Evolutionary conservation across 2,113 vertebrate genomes (phyloP), one percentile per base, ranked within the genome.

Genomic region (Ptilorrhoa leucosticta): DNA sequence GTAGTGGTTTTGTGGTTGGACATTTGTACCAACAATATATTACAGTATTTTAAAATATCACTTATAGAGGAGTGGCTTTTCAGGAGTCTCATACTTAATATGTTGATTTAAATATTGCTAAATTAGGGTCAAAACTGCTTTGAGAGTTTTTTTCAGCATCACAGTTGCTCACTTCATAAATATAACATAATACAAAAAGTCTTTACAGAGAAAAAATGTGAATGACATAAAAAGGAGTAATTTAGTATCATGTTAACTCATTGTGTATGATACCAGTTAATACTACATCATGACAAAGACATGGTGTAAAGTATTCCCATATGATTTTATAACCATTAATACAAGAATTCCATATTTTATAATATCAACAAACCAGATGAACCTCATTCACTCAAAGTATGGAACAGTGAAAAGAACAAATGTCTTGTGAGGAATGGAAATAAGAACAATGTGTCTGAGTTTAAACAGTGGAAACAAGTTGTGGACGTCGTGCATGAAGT

Each of bases 201-300:
- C 84, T 94, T 97, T 92, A 51, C 81, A 96, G 58, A 91, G 79
- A 77, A 95, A 93, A 96, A 95, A 97, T 54, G 33, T 42, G 90
- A 97, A 89, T 96, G 97, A 98, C 97, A 97, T 93, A 95, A 97
- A 97, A 97, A 97, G 47, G 40, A 72, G 97, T 98, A 98, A 98
- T 98, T 98, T 97, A 98, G 98, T 98, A 98, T 95, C 96, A 98
- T 98, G 97, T 98, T 97, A 98, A 98, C 97, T 97, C 97, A 86
- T 94, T 96, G 95, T 97, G 33, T 92, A 94, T 82, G 96, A 97
- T 97, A 94, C 91, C 95, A 95, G 96, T 97, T 97, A 98, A 96
- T 94, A 90, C 97, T 72, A 58, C 95, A 90, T 96, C 94, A 90
- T 51, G 96, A 97, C 96, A 97, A 94, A 98, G 96, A 98, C 97